phyloP scores from a whole-genome alignment of 23 tunicate species.

The Trididemnum clinides region DNA sequence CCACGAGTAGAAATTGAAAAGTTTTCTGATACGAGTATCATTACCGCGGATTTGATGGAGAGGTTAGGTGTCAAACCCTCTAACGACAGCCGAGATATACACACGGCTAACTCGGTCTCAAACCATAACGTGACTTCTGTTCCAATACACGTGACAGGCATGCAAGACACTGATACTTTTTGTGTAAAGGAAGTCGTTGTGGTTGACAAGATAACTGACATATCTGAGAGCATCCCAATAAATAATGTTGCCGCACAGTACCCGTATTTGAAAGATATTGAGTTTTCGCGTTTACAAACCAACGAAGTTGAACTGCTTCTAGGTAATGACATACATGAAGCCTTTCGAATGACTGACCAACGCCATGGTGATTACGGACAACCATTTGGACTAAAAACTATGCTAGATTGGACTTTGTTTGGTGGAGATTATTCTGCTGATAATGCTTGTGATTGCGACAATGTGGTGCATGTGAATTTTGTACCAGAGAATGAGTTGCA shows the following conservation, averaged over 20 bases:
- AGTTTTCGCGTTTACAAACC: background rate
- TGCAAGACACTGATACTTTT: background rate
- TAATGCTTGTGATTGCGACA: background rate
- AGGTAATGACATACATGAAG: background rate
- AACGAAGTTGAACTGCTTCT: background rate
- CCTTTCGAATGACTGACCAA: background rate
- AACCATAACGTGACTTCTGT: too few species aligned
- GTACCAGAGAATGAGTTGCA: background rate
- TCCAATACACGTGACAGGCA: too few species aligned
- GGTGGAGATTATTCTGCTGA: background rate
- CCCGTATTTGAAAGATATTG: background rate
- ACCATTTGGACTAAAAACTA: background rate
- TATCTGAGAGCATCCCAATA: background rate
- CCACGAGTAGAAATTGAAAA: too few species aligned
- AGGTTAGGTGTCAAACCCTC: too few species aligned
- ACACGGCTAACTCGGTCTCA: too few species aligned
- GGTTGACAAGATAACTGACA: background rate
- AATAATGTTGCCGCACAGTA: background rate
- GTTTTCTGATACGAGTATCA: too few species aligned
- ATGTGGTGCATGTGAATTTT: slow-evolving; percentile 1
- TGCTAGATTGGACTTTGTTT: slow-evolving; percentile 1
- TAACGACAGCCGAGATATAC: too few species aligned
- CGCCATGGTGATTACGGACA: background rate
- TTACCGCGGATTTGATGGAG: too few species aligned
- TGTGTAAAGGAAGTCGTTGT: background rate